phyloP scores from a whole-genome alignment of 1,140 invertebrate genomes.

The Metaphire vulgaris region DNA sequence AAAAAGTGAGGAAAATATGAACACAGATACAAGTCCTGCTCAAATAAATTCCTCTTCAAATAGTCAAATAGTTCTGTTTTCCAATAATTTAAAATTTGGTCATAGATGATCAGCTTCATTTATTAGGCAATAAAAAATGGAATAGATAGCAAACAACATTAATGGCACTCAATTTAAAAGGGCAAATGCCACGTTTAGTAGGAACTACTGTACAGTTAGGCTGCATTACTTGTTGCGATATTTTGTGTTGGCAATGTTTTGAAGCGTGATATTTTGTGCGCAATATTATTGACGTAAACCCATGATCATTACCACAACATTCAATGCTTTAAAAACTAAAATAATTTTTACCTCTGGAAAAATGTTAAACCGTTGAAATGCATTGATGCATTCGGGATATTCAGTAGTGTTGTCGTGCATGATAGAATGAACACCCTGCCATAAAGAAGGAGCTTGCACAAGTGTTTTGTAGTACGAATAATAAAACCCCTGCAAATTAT shows the following conservation, averaged over 20 bases:
- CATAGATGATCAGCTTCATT: no score
- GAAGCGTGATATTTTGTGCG: background rate
- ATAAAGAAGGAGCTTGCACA: conserved; percentile 61
- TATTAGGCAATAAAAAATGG: no score
- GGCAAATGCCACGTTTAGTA: no score
- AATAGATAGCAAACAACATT: no score
- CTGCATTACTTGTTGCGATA: background rate
- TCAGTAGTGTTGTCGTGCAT: conserved; percentile 71
- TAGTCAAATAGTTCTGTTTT: background rate
- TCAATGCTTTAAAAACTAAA: background rate
- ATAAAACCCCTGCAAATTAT: conserved; percentile 65
- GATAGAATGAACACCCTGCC: conserved; percentile 60
- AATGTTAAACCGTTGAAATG: conserved; percentile 71
- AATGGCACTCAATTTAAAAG: no score
- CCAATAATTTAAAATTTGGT: no score
- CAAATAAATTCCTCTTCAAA: background rate
- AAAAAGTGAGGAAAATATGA: background rate
- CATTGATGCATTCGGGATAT: conserved; percentile 70
- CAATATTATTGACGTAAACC: background rate
- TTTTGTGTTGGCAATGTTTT: background rate
- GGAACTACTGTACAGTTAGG: no score
- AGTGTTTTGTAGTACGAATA: conserved; percentile 80
- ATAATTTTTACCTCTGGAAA: conserved; percentile 65
- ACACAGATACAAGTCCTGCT: background rate
- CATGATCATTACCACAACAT: background rate